Base-by-base conservation (phyloP, 2,888 invertebrate species). In the Volucella inanis region DNA sequence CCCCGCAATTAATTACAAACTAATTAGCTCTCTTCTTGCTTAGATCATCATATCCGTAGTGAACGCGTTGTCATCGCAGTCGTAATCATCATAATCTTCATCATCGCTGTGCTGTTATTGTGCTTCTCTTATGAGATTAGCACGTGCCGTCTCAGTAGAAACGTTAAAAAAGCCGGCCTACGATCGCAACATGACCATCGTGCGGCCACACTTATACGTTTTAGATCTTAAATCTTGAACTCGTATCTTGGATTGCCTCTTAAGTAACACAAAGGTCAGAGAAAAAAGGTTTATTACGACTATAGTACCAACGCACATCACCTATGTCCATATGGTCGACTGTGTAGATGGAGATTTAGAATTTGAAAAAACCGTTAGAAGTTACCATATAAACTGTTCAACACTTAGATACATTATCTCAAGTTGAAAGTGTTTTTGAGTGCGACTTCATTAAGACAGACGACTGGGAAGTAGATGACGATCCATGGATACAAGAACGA, bases 1-100 rank as follows among this genome's bases (percentile, higher is more conserved):
- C 62, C 45, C 55, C 75, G 18, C 52, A 72, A 85, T 85, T 85
- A 81, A 85, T 85, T 81, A 81, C 62, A 81, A 81, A 68, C 81
- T 77, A 85, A 85, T 85, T 85, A 81, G 55, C 62, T 38, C 54
- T 72, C 74, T 70, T 22, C 67, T 18, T 65, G 57, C 45, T 9
- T 45, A 45, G 31, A 45, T n/a, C 71, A 52, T 50, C 50, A 8
- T 49, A 11, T 31, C 22, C 12, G 14, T 38, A 49, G 31, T 39
- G 2, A n/a, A n/a, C 64, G 31, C 18, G 50, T 41, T 10, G 55
- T 38, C 38, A 9, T 50, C 11, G 22, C 31, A 55, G 55, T 62
- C 39, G 18, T 59, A 50, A 43, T 64, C 12, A 14, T 68, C 62
- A 49, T 43, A 55, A 39, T 54, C 38, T 45, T 76, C 59, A 8